Base-by-base conservation (phyloP, 2,888 invertebrate genomes). In the Ormia ochracea region DNA sequence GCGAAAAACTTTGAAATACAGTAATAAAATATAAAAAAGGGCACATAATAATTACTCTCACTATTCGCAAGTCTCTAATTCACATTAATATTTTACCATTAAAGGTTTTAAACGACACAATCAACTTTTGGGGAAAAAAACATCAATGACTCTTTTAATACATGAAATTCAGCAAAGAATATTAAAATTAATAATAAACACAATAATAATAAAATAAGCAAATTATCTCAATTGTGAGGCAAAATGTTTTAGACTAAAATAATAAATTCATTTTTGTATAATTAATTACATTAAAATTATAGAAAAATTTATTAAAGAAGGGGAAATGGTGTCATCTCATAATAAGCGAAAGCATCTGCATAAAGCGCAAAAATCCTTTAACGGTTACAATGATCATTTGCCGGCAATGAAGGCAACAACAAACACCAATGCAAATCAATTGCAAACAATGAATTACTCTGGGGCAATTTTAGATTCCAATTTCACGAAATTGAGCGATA, bases 371-470 rank as follows among this genome's bases (percentile, higher is more conserved):
- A 74, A 69, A 65, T 52, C 54, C 23, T 43, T 45, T 3, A 65
- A 48, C 28, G 61, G 56, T 23, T 48, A 61, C 61, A 61, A 75
- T 75, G 75, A 68, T 54, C 48, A 54, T 36, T 14, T 70, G 52
- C 7, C 38, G 14, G 28, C 14, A 9, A 10, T 36, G 9, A 59
- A 43, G 65, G 65, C 52, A 43, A 61, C 56, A 72, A 45, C 28
- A 23, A 17, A 36, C 33, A 19, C 36, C 36, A 56, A 43, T 58
- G 41, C 50, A 26, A 59, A 66, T 41, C 63, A 72, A 63, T 56
- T 41, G 43, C 66, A 76, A 56, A 73, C 19, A 56, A 73, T 76
- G 80, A 68, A 80, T 70, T 70, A 75, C 76, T 76, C 76, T 61
- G 68, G 76, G 36, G 43, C 68, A 33, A 50, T 74, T 38, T 63